Evolutionary conservation across 2,888 invertebrate genomes (phyloP), one percentile per base, ranked within the genome.

Genomic region (Microplitis manilae): DNA sequence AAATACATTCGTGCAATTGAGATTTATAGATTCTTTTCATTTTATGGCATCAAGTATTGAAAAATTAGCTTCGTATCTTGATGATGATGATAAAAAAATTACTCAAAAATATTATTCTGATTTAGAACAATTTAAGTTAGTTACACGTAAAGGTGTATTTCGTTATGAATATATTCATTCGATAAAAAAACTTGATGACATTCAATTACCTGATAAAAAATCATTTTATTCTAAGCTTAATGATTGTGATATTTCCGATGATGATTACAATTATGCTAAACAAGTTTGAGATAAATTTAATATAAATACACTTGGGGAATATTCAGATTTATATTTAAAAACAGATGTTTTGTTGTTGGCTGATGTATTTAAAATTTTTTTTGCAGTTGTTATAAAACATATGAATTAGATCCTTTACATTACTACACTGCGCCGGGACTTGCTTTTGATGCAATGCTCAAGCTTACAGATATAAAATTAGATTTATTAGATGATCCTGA

Each of bases 291-390:
- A 41, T 41, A 75, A 60, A 30, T 89, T 90, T 70, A 65, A 84
- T 1, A 83, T 85, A 41, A 72, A 81, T 64, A 86, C 79, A 40
- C 74, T 90, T 17, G 84, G 84, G 1, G 86, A 88, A 75, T 90
- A 90, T 77, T 81, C 83, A 1, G 85, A 88, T 60, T 17, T 17
- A 17, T 17, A 1, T 17, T 17, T 17, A 17, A 17, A 17, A 17
- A 17, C 17, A 17, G 17, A 17, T 88, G 1, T 89, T 89, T 79
- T 84, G 89, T 76, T 89, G 5, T 76, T 87, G 50, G 83, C 85
- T 2, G 89, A 89, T 72, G 80, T 89, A 6, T 88, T 89, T 79
- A 90, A 80, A 85, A 88, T 77, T 90, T 89, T 80, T 68, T 87
- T 5, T 13, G 78, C 5, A 81, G 77, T 0, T 85, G 85, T 17